Evolutionary conservation across 2,797 vertebrate genomes (phyloP), one percentile per base, ranked within the genome.

Genomic region (Anguilla megastoma): DNA sequence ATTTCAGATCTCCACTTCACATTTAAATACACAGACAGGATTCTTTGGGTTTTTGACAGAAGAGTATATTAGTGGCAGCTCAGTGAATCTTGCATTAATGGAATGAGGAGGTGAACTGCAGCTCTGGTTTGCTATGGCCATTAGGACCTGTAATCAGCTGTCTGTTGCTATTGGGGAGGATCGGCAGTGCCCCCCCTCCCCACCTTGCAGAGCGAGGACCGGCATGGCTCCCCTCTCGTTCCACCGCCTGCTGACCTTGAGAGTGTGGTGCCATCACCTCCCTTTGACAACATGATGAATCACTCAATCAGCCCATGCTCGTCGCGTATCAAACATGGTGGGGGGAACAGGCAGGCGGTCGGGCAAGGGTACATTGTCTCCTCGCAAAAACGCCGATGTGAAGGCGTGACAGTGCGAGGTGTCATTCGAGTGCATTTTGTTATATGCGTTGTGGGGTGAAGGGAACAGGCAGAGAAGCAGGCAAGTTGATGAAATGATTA

Each of bases 401-500:
- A 95, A 95, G 94, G 93, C 93, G 94, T 95, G 95, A 95, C 96
- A 95, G 95, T 93, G 94, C 93, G 94, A 95, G 96, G 95, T 96
- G 95, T 96, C 95, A 79, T 41, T 95, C 89, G 93, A 95, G 93
- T 95, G 95, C 91, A 94, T 96, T 95, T 95, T 95, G 95, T 95
- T 96, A 95, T 95, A 94, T 95, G 94, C 91, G 93, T 94, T 93
- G 45, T 93, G 92, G 92, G 92, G 90, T 93, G 94, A 94, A 94
- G 94, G 93, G 94, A 94, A 93, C 94, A 95, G 94, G 95, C 94
- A 95, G 94, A 92, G 94, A 95, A 94, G 95, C 90, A 91, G 95
- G 93, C 93, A 93, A 96, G 94, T 95, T 96, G 96, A 96, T 96
- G 95, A 96, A 96, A 96, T 96, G 96, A 97, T 97, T 96, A 96